phyloP scores from a whole-genome alignment of 2,888 invertebrate species.

The Seira musarum region DNA sequence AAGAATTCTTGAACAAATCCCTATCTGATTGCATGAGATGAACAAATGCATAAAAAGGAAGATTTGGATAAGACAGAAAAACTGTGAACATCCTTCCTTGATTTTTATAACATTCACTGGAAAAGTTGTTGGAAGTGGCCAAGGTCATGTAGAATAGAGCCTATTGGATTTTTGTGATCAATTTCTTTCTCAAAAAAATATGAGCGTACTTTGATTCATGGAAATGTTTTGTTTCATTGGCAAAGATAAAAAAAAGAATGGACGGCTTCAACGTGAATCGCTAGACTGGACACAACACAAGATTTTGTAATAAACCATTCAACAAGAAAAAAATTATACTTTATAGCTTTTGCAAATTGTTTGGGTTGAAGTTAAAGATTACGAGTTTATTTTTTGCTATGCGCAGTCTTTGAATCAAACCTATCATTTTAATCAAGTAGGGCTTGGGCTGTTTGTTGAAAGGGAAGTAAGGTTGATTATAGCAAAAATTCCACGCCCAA shows the following conservation, averaged over 20 bases:
- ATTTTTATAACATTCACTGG: slow-evolving; percentile 3
- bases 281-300: too few species aligned
- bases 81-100: not conserved
- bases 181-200: too few species aligned
- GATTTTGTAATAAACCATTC: too few species aligned
- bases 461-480: slow-evolving; percentile 44
- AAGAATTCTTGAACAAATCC: not conserved
- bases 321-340: not conserved
- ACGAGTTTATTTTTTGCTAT: too few species aligned
- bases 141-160: slow-evolving; percentile 40
- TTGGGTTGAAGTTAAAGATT: not conserved
- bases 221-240: too few species aligned
- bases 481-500: slow-evolving; percentile 34
- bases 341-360: not conserved
- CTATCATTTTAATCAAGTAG: too few species aligned
- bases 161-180: not conserved
- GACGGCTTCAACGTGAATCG: not conserved
- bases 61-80: not conserved
- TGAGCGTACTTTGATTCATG: too few species aligned
- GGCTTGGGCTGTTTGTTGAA: not conserved
- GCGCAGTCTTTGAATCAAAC: too few species aligned
- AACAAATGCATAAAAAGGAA: not conserved
- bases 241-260: not conserved
- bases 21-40: not conserved
- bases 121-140: slow-evolving; percentile 47